Conservation (phyloP, 2,888 invertebrate species). For the Sceliomorpha sp. region DNA sequence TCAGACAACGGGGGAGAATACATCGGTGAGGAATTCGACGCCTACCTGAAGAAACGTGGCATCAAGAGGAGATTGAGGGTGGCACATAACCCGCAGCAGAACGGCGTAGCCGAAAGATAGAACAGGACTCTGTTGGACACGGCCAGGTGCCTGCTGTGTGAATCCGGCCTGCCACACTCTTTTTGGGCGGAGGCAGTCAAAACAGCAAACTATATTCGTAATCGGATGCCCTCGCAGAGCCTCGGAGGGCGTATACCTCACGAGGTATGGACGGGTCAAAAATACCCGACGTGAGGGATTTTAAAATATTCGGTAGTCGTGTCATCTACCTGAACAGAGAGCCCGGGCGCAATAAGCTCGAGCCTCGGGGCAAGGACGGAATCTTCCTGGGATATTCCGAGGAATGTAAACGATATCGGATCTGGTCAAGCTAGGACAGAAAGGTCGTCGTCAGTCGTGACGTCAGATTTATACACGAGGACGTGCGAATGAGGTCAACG, state of each 20-base stretch:
- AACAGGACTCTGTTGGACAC: conserved; percentile 63
- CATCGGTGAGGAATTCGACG: conserved; percentile 53
- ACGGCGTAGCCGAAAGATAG: conserved; percentile 64
- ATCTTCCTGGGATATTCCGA: conserved; percentile 42
- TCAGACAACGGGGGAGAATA: conserved; percentile 59
- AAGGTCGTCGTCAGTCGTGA: conserved; percentile 36
- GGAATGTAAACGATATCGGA: conserved; percentile 36
- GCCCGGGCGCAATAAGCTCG: conserved; percentile 28
- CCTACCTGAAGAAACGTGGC: conserved; percentile 59
- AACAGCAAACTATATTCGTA: conserved; percentile 61
- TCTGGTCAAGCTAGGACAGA: conserved; percentile 39
- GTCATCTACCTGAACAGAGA: conserved; percentile 22
- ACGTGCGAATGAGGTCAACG: neutral
- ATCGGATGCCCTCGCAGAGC: conserved; percentile 56
- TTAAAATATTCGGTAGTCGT: conserved; percentile 57
- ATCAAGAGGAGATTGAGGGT: conserved; percentile 52
- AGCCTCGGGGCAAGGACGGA: conserved; percentile 35
- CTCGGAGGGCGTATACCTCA: conserved; percentile 38
- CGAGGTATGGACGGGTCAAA: conserved; percentile 39
- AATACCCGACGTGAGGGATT: conserved; percentile 37
- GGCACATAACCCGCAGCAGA: conserved; percentile 63
- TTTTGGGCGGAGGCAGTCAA: conserved; percentile 66
- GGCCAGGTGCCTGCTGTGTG: conserved; percentile 58
- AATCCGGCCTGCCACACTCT: conserved; percentile 41
- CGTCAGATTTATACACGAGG: conserved; percentile 31